These are phyloP conservation scores for Eulemur macaco DNA, from an alignment of 2,113 vertebrate species.

Conservation along the genomic window DNA sequence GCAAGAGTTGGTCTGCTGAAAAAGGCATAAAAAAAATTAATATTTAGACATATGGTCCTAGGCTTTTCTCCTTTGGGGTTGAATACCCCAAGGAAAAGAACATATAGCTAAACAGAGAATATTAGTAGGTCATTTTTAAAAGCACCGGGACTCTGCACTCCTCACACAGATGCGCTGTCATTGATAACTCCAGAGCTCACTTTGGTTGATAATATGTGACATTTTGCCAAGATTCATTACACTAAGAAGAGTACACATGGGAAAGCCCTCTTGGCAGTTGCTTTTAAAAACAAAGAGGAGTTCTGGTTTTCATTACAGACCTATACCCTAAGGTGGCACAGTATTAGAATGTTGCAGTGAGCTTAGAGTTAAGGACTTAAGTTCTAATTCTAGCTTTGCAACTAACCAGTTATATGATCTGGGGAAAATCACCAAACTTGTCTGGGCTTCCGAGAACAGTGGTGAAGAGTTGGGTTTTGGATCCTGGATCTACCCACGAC, in stretches of 20 bases:
- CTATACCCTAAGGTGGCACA: slow-evolving; percentile 36
- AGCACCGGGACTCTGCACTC: not conserved
- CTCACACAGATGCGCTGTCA: not conserved
- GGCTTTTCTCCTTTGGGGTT: not conserved
- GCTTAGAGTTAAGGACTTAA: slow-evolving; percentile 43
- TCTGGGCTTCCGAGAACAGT: not conserved
- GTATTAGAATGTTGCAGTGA: not conserved
- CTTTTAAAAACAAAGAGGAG: slow-evolving; percentile 37
- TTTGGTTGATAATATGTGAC: not conserved
- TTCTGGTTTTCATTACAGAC: slow-evolving; percentile 69
- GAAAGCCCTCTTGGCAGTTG: slow-evolving; percentile 47
- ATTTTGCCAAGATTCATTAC: slow-evolving; percentile 42
- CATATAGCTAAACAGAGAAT: not conserved
- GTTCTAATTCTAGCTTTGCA: slow-evolving; percentile 56
- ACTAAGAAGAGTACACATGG: not conserved
- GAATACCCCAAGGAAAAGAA: not conserved
- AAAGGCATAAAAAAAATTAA: not conserved
- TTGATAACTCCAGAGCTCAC: not conserved
- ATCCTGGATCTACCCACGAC: not conserved
- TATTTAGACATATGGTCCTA: not conserved
- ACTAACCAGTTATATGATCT: slow-evolving; percentile 29
- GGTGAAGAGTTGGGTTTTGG: not conserved
- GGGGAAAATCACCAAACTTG: not conserved
- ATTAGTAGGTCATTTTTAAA: not conserved
- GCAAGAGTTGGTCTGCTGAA: not conserved